A percentile compares a stretch with the other conserved stretches of the same genome.
Conservation (phyloP, 2,797 vertebrate genomes). For the Botia kubotai region DNA sequence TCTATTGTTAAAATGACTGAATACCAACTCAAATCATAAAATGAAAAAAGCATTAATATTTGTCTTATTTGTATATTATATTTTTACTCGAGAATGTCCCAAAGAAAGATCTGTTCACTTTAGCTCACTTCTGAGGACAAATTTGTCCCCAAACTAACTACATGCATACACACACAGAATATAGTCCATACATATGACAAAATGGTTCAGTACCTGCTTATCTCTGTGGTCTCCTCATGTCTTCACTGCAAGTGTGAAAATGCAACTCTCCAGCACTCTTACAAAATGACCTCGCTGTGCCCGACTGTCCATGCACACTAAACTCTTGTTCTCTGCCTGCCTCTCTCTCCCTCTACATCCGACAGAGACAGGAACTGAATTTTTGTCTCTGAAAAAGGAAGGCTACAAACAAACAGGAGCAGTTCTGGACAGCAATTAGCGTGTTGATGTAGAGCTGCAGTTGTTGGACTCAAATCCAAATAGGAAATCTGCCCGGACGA, state of each 20-base stretch:
- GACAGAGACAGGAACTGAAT: conserved; percentile 74
- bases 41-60: neutral
- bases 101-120: neutral
- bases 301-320: conserved; percentile 44
- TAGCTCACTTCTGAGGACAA: neutral
- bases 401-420: conserved; percentile 76
- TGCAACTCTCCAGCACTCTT: conserved; percentile 9
- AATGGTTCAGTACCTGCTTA: conserved; percentile 47
- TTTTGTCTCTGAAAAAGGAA: conserved; percentile 81
- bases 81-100: neutral
- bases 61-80: neutral
- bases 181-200: conserved; percentile 15
- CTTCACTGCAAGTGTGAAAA: conserved; percentile 24
- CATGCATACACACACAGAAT: conserved; percentile 18
- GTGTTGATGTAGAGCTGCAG: conserved; percentile 67
- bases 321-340: conserved; percentile 62
- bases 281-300: conserved; percentile 41
- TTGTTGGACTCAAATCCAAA: conserved; percentile 56
- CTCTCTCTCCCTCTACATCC: conserved; percentile 35
- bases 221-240: conserved; percentile 32
- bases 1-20: too few relatives aligned
- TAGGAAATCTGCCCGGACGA: conserved; percentile 63
- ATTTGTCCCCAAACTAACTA: neutral
- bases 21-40: too few relatives aligned
- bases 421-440: conserved; percentile 79